Conservation (phyloP, 2,888 invertebrate genomes). For the Scaeva pyrastri region DNA sequence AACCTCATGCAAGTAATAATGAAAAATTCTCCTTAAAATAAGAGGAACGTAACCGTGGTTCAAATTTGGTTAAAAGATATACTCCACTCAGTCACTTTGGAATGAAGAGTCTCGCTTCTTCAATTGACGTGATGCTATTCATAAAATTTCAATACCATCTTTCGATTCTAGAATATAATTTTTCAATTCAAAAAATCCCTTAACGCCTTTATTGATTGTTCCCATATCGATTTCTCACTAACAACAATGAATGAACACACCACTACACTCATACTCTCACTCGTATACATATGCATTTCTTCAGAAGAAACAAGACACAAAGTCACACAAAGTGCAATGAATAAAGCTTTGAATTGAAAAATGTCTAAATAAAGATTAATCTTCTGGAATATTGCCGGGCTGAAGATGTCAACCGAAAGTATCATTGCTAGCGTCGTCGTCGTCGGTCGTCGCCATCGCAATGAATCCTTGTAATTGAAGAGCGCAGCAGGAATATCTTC, state of each 20-base stretch:
- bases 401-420: conserved; percentile 66
- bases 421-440: conserved; percentile 51
- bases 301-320: background rate
- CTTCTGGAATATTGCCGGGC: conserved; percentile 64
- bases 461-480: conserved; percentile 27
- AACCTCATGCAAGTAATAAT: too few species aligned
- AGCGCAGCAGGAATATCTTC: background rate
- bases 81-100: background rate
- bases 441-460: too few species aligned
- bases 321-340: conserved; percentile 56
- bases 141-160: conserved; percentile 8
- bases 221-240: conserved; percentile 39
- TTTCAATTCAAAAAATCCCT: conserved; percentile 47
- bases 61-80: conserved; percentile 5
- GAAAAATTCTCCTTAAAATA: too few species aligned
- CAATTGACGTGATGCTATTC: background rate
- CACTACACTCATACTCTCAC: background rate
- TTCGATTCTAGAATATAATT: conserved; percentile 19
- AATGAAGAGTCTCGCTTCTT: background rate
- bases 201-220: conserved; percentile 41
- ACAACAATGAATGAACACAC: background rate
- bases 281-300: too few species aligned
- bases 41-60: too few species aligned
- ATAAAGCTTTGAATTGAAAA: conserved; percentile 61
- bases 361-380: conserved; percentile 70